Conservation (phyloP, 2,888 invertebrate species). For the Drosophila nr. perissopoda region DNA sequence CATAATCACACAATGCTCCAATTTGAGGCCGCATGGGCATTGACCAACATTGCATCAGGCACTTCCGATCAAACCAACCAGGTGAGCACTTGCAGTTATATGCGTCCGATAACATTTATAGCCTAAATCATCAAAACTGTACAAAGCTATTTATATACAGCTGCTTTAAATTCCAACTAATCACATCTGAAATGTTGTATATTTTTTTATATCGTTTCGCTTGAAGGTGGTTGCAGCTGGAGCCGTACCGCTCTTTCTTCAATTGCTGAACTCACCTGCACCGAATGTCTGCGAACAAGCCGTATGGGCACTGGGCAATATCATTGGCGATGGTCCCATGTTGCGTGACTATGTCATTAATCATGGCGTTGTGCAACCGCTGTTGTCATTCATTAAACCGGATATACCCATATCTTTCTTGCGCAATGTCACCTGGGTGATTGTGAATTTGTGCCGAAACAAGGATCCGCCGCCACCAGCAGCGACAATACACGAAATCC, state of each 20-base stretch:
- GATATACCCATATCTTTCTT: conserved; percentile 98
- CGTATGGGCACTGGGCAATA: conserved; percentile 97
- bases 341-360: conserved; percentile 97
- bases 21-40: conserved; percentile 99
- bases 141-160: background rate
- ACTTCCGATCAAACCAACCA: conserved; percentile 95
- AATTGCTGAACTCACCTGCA: conserved; percentile 95
- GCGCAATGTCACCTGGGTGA: conserved; percentile 99
- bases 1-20: conserved; percentile 95
- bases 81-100: conserved; percentile 70
- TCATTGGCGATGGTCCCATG: conserved; percentile 95
- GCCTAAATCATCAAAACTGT: background rate
- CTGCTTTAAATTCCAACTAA: background rate
- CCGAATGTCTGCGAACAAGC: conserved; percentile 99
- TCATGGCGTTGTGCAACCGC: conserved; percentile 96
- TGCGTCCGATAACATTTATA: background rate
- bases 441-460: conserved; percentile 99
- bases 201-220: background rate
- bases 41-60: conserved; percentile 98
- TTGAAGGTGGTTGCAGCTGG: conserved; percentile 93
- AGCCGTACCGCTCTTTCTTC: conserved; percentile 97
- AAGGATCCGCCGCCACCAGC: conserved; percentile 98
- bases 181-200: background rate
- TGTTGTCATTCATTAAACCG: conserved; percentile 97
- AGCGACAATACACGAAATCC: conserved; percentile 94